Evolutionary conservation across 2,113 vertebrate species (phyloP).

Genomic region (Nerophis lumbriciformis): DNA sequence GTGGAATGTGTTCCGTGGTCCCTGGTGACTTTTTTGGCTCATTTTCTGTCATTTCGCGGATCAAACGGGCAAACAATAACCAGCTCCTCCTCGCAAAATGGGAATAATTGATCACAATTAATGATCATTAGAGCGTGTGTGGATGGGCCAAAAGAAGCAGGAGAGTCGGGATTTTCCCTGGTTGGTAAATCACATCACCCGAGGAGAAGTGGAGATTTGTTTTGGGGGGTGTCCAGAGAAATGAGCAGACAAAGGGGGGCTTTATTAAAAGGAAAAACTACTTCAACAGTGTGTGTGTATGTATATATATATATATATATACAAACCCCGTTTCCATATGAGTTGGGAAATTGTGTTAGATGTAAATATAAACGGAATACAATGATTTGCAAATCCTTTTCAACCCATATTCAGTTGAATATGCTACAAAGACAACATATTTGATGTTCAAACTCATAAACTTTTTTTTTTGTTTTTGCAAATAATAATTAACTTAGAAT

Average conservation of each 20-base stretch:
- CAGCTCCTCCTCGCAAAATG: too few species aligned
- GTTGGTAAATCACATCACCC: slow-evolving; percentile 63
- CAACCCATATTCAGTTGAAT: too few species aligned
- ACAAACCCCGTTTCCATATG: too few species aligned
- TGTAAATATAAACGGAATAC: too few species aligned
- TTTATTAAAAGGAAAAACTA: slow-evolving; percentile 29
- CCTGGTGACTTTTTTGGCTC: not conserved
- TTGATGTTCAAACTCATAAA: too few species aligned
- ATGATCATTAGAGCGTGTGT: not conserved
- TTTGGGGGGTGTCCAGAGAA: slow-evolving; percentile 9
- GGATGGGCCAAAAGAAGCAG: not conserved
- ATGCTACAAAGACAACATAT: too few species aligned
- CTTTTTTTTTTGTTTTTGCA: too few species aligned
- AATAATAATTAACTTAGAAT: too few species aligned
- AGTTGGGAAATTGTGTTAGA: too few species aligned
- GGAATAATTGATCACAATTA: too few species aligned
- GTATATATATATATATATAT: too few species aligned
- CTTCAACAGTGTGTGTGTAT: not conserved
- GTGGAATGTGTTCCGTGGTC: not conserved
- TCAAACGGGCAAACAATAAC: slow-evolving; percentile 4
- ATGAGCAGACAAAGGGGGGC: slow-evolving; percentile 40
- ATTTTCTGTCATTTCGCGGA: slow-evolving; percentile 1
- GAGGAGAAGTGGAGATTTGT: slow-evolving; percentile 15
- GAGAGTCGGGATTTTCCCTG: slow-evolving; percentile 49
- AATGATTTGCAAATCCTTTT: too few species aligned